Evolutionary conservation across 2,888 invertebrate genomes (phyloP), one percentile per base, ranked within the genome.

Genomic region (Perizoma flavofasciatum): DNA sequence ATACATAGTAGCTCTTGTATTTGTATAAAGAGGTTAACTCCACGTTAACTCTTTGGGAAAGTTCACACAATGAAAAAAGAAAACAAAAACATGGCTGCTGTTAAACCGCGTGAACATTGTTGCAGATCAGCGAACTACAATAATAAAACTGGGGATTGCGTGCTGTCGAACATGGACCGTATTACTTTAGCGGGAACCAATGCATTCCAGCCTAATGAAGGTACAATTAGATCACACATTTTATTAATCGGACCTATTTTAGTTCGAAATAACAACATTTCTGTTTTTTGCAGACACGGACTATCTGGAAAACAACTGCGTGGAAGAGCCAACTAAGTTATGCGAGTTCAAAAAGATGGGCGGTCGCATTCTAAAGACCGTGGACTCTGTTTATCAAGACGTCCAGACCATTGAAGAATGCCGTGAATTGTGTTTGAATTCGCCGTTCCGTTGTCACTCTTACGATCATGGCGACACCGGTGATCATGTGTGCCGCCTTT

Each of bases 391-490:
- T 33, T 97, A 97, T 82, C 97, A 97, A 91, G 97, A 97, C 77
- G 96, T 97, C 50, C 95, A 95, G 68, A 96, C 96, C 32, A 93
- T 96, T 61, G 97, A 97, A 78, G 97, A 97, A 90, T 97, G 97
- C 85, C 94, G 97, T 61, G 97, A 97, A 82, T 93, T 97, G 66
- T 98, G 98, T 85, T 93, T 98, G 59, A 97, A 96, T 85, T 97
- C 97, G 40, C 97, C 97, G 45, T 97, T 96, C 94, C 93, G 94
- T 81, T 98, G 98, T 85, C 98, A 98, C 86, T 97, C 98, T 7
- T 98, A 97, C 86, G 98, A 98, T 85, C 97, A 96, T 83, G 97
- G 97, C 52, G 98, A 98, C 82, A 97, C 97, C 69, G 97, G 97
- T 55, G 98, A 98, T 78, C 96, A 96, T 93, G 97, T 98, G 50